A percentile compares a stretch with the other conserved stretches of the same genome.
Evolutionary conservation across 2,888 invertebrate genomes (phyloP).

Genomic region (Odontocerum albicorne): DNA sequence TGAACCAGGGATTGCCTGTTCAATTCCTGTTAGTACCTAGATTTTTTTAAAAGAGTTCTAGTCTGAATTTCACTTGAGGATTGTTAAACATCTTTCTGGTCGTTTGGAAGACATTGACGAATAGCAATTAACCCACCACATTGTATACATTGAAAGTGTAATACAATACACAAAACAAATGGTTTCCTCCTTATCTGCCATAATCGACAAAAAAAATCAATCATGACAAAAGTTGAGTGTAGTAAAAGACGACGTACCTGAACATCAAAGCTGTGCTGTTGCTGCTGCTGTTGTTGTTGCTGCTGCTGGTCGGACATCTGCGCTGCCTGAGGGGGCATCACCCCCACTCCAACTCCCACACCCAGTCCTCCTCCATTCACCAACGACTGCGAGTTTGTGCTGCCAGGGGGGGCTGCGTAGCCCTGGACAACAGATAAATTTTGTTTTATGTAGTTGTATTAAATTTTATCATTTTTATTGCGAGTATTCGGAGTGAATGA

Average conservation of each 20-base stretch:
- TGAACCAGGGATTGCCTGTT: too few species aligned
- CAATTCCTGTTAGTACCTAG: too few species aligned
- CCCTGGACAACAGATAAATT: too few species aligned
- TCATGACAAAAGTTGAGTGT: neutral
- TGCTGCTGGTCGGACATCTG: constrained; percentile 45
- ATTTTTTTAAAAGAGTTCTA: too few species aligned
- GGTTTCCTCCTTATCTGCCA: neutral
- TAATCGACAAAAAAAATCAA: neutral
- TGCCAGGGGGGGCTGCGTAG: constrained; percentile 39
- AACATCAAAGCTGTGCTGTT: constrained; percentile 77
- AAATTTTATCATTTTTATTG: too few species aligned
- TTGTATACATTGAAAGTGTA: neutral
- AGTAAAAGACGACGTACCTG: constrained; percentile 60
- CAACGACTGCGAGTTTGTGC: constrained; percentile 39
- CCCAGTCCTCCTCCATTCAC: constrained; percentile 54
- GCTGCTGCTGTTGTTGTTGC: constrained; percentile 53
- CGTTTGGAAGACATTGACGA: too few species aligned
- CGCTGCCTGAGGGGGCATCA: constrained; percentile 44
- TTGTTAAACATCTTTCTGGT: too few species aligned
- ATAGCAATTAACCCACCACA: neutral
- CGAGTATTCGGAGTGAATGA: too few species aligned
- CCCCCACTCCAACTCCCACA: constrained; percentile 43
- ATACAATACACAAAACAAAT: neutral
- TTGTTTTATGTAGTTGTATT: too few species aligned
- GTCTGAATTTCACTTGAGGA: too few species aligned